These are phyloP conservation scores for Leuciscus idus DNA, from an alignment of 2,113 vertebrate species.

Conservation along the genomic window DNA sequence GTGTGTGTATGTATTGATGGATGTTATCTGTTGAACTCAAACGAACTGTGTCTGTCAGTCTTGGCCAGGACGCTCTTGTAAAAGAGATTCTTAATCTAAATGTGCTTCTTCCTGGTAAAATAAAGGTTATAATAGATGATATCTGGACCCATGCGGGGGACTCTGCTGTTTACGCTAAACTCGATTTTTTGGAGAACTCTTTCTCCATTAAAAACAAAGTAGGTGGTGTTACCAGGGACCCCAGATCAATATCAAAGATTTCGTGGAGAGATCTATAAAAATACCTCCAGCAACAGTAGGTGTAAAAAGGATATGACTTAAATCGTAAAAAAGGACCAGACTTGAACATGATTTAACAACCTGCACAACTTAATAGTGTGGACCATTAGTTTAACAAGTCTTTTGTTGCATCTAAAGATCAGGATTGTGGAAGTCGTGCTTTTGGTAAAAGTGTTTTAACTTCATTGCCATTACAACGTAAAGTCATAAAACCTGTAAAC, in stretches of 20 bases:
- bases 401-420: not conserved
- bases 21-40: too few relatives aligned
- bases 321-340: constrained; percentile 6
- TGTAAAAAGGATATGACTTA: not conserved
- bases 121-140: constrained; percentile 22
- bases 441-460: not conserved
- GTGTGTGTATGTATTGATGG: not conserved
- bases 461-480: not conserved
- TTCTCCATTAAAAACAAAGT: constrained; percentile 52
- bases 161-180: constrained; percentile 50
- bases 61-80: too few relatives aligned
- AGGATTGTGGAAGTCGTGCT: not conserved
- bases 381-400: not conserved
- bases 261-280: constrained; percentile 46
- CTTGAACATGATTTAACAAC: not conserved
- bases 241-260: constrained; percentile 46
- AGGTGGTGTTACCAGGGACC: constrained; percentile 42
- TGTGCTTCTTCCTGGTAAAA: too few relatives aligned
- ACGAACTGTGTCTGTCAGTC: too few relatives aligned
- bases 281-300: not conserved
- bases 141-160: constrained; percentile 54
- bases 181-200: constrained; percentile 58
- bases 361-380: not conserved
- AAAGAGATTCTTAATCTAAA: too few relatives aligned
- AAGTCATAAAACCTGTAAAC: not conserved